A percentile compares a stretch with the other conserved stretches of the same genome.
Evolutionary conservation across 2,888 invertebrate genomes (phyloP).

Genomic region (Oscheius sp.): DNA sequence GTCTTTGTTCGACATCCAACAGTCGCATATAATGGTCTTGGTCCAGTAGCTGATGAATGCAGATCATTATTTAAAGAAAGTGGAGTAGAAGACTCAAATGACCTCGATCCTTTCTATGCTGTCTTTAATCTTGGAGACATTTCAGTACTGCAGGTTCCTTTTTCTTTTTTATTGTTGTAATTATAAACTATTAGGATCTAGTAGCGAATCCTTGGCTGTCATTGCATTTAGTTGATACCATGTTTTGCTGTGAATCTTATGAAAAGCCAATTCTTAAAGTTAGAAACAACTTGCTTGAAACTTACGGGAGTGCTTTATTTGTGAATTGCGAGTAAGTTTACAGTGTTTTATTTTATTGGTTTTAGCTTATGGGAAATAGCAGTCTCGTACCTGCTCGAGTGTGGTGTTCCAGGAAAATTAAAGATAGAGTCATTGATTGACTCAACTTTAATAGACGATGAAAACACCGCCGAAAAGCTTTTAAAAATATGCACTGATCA

Average conservation of each 20-base stretch:
- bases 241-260: constrained; percentile 35
- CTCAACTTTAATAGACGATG: constrained; percentile 43
- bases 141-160: constrained; percentile 24
- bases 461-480: constrained; percentile 44
- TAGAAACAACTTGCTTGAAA: constrained; percentile 32
- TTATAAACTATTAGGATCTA: constrained; percentile 32
- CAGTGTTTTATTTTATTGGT: not conserved
- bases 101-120: constrained; percentile 28
- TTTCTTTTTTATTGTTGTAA: too few species aligned
- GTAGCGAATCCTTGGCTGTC: constrained; percentile 47
- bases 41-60: constrained; percentile 33
- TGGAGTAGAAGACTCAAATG: not conserved
- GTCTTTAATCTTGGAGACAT: constrained; percentile 28
- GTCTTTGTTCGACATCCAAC: constrained; percentile 41
- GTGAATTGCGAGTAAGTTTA: constrained; percentile 32
- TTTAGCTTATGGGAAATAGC: constrained; percentile 51
- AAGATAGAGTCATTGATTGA: constrained; percentile 43
- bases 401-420: constrained; percentile 40
- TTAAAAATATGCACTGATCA: constrained; percentile 35
- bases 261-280: constrained; percentile 32
- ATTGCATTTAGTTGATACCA: constrained; percentile 47
- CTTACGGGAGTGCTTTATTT: constrained; percentile 39
- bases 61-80: constrained; percentile 1
- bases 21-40: constrained; percentile 30
- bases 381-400: constrained; percentile 39